Evolutionary conservation across 2,113 vertebrate genomes (phyloP), one percentile per base, ranked within the genome.

Genomic region (Alces alces): DNA sequence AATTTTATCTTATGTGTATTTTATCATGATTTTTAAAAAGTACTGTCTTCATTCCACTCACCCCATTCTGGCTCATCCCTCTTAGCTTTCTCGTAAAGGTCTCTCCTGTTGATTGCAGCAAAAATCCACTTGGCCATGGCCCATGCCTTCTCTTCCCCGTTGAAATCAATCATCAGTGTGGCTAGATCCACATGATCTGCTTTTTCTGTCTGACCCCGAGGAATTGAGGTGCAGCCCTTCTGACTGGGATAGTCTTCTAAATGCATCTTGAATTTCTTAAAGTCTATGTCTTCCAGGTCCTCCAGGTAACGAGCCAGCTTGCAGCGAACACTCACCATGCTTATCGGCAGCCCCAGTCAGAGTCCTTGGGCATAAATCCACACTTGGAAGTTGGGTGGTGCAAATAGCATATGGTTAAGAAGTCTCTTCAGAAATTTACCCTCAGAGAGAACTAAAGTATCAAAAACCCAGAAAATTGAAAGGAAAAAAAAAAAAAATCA

Each of bases 251-350:
- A 97, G 54, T 98, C 97, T 79, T 98, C 96, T 27, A 98, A 54
- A 47, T 97, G 87, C 97, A 97, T 97, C 88, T 98, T 98, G 73
- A 98, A 97, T 57, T 98, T 98, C 83, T 95, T 97, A 2, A 98
- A 66, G 39, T 98, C 98, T 2, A 36, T 17, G 4, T 91, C 96
- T 36, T 97, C 97, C 25, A 98, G 86, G n/a, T 98, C 97, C 86
- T 98, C 96, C 92, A 98, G 87, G 47, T 97, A 97, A 16, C 43
- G 36, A 15, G 98, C 93, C 89, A 98, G 95, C 90, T 87, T 91
- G 86, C 97, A 97, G 52, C 98, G 97, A 45, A 86, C 78, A 0
- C 98, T 97, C 2, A 33, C 82, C 98, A 98, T 97, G 60, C 25
- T 86, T 91, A 12, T 45, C 28, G n/a, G 76, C 39, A 30, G 16